phyloP scores from a whole-genome alignment of 1,140 invertebrate genomes.

The Tigriopus japonicus region DNA sequence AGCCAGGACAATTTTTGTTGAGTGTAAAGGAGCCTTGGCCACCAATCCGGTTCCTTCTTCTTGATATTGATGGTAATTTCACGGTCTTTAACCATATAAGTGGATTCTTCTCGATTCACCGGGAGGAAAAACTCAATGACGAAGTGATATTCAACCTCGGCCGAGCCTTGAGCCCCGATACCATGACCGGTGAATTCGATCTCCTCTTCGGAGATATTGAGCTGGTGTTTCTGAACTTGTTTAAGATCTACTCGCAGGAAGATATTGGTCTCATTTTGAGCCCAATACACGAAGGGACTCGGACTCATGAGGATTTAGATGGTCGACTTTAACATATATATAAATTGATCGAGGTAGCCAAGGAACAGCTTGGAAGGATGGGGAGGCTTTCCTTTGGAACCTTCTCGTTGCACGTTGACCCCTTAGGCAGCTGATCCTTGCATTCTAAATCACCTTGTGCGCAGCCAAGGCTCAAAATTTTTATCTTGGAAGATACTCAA shows the following conservation, averaged over 20 bases:
- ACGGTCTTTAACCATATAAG: constrained; percentile 42
- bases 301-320: constrained; percentile 16
- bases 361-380: too few species aligned
- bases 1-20: constrained; percentile 16
- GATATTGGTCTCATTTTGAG: constrained; percentile 54
- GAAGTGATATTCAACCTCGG: constrained; percentile 19
- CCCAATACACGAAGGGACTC: constrained; percentile 80
- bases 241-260: constrained; percentile 63
- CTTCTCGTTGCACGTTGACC: too few species aligned
- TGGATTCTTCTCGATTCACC: constrained; percentile 24
- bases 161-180: constrained; percentile 41
- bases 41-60: constrained; percentile 49
- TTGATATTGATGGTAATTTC: constrained; percentile 52
- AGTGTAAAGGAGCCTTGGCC: constrained; percentile 49
- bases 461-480: too few species aligned
- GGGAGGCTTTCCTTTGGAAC: too few species aligned
- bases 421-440: too few species aligned
- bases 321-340: too few species aligned
- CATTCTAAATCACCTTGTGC: too few species aligned
- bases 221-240: constrained; percentile 42
- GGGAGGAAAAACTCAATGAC: constrained; percentile 17
- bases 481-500: too few species aligned
- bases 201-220: constrained; percentile 37
- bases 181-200: constrained; percentile 37
- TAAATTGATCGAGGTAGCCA: too few species aligned